Percentiles rank a stretch among this genome's conserved stretches.
Evolutionary conservation across 2,888 invertebrate species (phyloP).

Genomic region (Hymenopus coronatus): DNA sequence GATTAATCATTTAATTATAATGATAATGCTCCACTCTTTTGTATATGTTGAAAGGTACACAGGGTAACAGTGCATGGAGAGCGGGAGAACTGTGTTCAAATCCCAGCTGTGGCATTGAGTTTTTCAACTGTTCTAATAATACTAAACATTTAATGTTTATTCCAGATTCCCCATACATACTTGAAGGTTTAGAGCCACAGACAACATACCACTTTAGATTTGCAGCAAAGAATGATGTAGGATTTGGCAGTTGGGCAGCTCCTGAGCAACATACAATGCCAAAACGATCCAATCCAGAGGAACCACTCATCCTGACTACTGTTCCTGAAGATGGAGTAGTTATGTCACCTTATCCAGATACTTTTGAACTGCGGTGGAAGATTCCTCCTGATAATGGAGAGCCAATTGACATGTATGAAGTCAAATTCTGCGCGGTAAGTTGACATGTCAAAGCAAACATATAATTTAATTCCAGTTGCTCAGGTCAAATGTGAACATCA

Average conservation of each 20-base stretch:
- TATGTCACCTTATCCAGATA: conserved; percentile 67
- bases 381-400: conserved; percentile 87
- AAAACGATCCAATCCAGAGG: conserved; percentile 71
- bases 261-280: conserved; percentile 68
- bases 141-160: no score
- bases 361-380: conserved; percentile 79
- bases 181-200: conserved; percentile 76
- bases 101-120: no score
- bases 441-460: neutral
- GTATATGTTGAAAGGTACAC: no score
- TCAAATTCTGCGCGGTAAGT: conserved; percentile 78
- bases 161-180: conserved; percentile 70
- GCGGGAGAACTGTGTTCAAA: no score
- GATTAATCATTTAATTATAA: no score
- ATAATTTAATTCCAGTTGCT: neutral
- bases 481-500: no score
- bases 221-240: conserved; percentile 81
- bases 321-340: conserved; percentile 51
- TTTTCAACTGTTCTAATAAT: no score
- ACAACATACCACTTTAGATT: conserved; percentile 79
- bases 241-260: conserved; percentile 71
- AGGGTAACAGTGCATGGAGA: no score
- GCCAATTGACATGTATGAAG: conserved; percentile 77
- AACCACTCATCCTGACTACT: conserved; percentile 58
- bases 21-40: no score